Evolutionary conservation across 30 jellyfish, hydroid and myxozoan species (phyloP).

Genomic region (Hydractinia echinata): DNA sequence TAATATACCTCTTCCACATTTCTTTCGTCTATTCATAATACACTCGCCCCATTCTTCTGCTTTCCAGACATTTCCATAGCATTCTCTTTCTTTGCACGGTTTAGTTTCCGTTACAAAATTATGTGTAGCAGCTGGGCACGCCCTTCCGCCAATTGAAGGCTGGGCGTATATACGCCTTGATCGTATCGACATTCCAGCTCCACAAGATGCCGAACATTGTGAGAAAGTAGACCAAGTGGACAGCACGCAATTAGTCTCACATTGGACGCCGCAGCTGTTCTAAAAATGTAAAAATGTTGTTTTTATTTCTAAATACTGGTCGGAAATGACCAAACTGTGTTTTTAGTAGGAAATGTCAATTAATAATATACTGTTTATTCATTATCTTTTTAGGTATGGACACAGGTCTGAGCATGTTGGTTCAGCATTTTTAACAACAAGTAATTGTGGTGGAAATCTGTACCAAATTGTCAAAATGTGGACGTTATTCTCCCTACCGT

Average conservation of each 20-base stretch:
- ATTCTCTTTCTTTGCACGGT: neutral
- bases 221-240: neutral
- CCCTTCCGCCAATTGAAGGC: neutral
- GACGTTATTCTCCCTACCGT: too few relatives aligned
- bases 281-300: neutral
- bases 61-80: neutral
- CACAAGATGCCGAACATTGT: slow-evolving; percentile 15
- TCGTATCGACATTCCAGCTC: slow-evolving; percentile 1
- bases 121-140: neutral
- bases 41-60: slow-evolving; percentile 6
- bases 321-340: too few relatives aligned
- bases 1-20: slow-evolving; percentile 1
- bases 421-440: too few relatives aligned
- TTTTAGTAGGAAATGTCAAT: too few relatives aligned
- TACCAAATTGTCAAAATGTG: too few relatives aligned
- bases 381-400: too few relatives aligned
- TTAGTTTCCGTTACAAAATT: neutral
- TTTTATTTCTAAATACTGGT: too few relatives aligned
- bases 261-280: neutral
- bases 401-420: too few relatives aligned
- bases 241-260: neutral
- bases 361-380: too few relatives aligned
- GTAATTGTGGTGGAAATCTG: too few relatives aligned
- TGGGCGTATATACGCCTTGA: neutral
- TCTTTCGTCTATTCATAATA: neutral